phyloP scores from a whole-genome alignment of 1,140 invertebrate genomes.

The Zaprionus davidi region DNA sequence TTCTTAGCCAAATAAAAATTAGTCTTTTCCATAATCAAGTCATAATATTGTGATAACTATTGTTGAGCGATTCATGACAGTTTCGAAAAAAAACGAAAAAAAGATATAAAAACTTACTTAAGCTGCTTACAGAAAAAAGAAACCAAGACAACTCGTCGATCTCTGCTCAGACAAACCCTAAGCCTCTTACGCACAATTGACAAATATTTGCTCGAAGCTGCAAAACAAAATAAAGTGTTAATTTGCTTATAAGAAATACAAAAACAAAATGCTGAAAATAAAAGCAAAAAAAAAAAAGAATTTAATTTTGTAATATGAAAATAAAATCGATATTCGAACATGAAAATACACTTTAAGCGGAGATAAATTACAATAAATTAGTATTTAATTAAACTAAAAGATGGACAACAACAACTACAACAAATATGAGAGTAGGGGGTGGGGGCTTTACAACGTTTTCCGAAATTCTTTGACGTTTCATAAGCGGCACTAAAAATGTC shows the following conservation, averaged over 20 bases:
- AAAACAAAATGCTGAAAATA: conserved; percentile 21
- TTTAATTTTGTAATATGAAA: conserved; percentile 24
- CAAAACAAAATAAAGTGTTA: conserved; percentile 71
- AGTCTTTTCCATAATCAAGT: conserved; percentile 81
- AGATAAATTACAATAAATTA: conserved; percentile 79
- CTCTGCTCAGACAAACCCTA: conserved; percentile 23
- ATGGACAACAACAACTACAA: conserved; percentile 6
- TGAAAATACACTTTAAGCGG: conserved; percentile 72
- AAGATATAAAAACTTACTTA: conserved; percentile 32
- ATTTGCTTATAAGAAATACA: conserved; percentile 59
- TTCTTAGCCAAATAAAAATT: conserved; percentile 75
- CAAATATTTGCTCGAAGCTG: conserved; percentile 24
- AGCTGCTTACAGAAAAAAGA: conserved; percentile 43
- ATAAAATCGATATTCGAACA: conserved; percentile 55
- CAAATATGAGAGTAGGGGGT: neutral
- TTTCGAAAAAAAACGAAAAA: neutral
- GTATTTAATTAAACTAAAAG: conserved; percentile 81
- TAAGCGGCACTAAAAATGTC: conserved; percentile 78
- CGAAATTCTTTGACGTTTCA: conserved; percentile 72
- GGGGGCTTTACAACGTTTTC: neutral
- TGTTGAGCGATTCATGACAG: conserved; percentile 30
- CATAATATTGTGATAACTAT: conserved; percentile 78
- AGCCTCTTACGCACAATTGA: conserved; percentile 50
- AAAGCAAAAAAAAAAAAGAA: conserved; percentile 41
- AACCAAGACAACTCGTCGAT: conserved; percentile 15